A percentile compares a stretch with the other conserved stretches of the same genome.
phyloP scores from a whole-genome alignment of 2,888 invertebrate species.

The Cremastinae sp. region DNA sequence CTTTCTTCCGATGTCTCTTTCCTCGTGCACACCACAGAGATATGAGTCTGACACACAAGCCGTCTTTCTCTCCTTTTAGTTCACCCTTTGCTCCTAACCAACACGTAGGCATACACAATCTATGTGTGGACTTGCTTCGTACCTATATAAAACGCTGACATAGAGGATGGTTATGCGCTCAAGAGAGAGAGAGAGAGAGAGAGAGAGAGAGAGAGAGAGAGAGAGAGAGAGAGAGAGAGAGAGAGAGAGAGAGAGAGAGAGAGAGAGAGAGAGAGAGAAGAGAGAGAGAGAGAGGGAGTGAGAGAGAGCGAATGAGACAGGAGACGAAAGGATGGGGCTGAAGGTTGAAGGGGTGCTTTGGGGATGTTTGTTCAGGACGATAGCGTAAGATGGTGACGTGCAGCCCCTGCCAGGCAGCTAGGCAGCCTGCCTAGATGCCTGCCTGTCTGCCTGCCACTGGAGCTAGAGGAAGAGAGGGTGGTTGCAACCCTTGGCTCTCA shows the following conservation, averaged over 20 bases:
- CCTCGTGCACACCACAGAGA: conserved; percentile 39
- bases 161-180: conserved; percentile 67
- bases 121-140: conserved; percentile 67
- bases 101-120: conserved; percentile 43
- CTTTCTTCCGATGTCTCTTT: conserved; percentile 28
- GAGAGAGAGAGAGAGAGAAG: conserved; percentile 66
- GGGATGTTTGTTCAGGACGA: conserved; percentile 79
- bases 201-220: conserved; percentile 58
- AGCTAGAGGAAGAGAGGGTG: conserved; percentile 72
- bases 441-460: conserved; percentile 70
- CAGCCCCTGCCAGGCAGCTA: conserved; percentile 74
- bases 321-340: conserved; percentile 54
- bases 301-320: conserved; percentile 64
- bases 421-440: conserved; percentile 70
- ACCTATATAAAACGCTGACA: conserved; percentile 71
- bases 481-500: conserved; percentile 76
- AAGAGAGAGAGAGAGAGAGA: conserved; percentile 65
- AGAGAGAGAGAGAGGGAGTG: conserved; percentile 64
- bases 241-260: conserved; percentile 65
- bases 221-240: no score
- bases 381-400: conserved; percentile 80
- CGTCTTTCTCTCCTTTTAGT: conserved; percentile 47
- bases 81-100: conserved; percentile 47
- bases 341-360: conserved; percentile 61
- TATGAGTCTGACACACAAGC: conserved; percentile 55